These are phyloP conservation scores for Lydus trimaculatus DNA, from an alignment of 2,888 invertebrate species.

Conservation along the genomic window DNA sequence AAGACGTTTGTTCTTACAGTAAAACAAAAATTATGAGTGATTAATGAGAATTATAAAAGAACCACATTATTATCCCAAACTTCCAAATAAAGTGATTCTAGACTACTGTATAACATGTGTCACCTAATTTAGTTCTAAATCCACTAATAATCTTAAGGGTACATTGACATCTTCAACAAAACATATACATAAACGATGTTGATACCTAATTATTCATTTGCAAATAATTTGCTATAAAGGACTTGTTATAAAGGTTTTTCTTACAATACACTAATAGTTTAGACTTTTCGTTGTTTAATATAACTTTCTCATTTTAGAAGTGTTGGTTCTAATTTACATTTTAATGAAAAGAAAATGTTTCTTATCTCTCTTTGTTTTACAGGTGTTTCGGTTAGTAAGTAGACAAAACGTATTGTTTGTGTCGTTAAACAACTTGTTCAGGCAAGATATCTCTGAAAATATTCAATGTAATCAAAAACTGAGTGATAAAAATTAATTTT, in stretches of 20 bases:
- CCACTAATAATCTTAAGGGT: too few relatives aligned
- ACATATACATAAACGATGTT: too few relatives aligned
- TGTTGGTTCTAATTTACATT: not conserved
- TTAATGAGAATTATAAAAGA: not conserved
- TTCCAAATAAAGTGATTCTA: too few relatives aligned
- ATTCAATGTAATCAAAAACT: not conserved
- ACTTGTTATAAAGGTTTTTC: too few relatives aligned
- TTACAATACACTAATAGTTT: not conserved
- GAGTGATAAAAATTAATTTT: not conserved
- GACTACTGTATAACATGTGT: too few relatives aligned
- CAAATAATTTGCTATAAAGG: too few relatives aligned
- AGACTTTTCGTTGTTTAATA: not conserved
- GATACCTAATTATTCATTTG: too few relatives aligned
- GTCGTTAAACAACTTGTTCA: too few relatives aligned
- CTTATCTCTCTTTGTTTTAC: not conserved
- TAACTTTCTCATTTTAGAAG: not conserved
- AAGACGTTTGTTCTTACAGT: not conserved
- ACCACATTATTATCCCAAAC: too few relatives aligned
- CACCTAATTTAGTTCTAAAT: too few relatives aligned
- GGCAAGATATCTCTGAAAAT: too few relatives aligned
- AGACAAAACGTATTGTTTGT: not conserved
- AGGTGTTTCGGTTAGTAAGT: not conserved
- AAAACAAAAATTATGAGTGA: not conserved
- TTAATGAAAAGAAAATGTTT: not conserved
- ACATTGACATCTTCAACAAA: too few relatives aligned